Base-by-base conservation (phyloP, 2,888 invertebrate species). In the Mylabris sibirica region DNA sequence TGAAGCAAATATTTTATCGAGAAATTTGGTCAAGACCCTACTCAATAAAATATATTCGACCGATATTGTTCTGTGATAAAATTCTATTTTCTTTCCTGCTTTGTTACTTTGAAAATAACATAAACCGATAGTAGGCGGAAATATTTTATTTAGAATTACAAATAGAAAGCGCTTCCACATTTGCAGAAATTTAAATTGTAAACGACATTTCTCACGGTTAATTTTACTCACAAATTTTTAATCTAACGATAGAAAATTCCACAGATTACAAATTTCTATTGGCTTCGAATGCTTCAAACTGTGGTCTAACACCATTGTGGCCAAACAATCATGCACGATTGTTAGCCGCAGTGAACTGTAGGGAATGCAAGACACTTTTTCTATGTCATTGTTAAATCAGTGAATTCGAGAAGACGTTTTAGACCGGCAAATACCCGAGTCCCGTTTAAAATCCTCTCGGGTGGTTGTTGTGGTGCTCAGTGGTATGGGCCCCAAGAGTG, bases 401-500 rank as follows among this genome's bases (percentile, higher is more conserved):
- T 53, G 53, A 14, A 53, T 22, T 53, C 0, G 53, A 53, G 30
- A 24, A 24, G 53, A 14, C 53, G 53, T 22, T 22, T 53, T 53
- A 53, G 53, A 20, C 8, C 20, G 8, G 49, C 20, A 20, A 20
- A 49, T 4, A 49, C 49, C 49, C 49, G 9, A 49, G 49, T 49
- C 49, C 49, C 49, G 75, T 78, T 77, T 78, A 78, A 80, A 78
- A 78, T 77, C 75, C 77, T 78, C 76, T 70, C 67, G 73, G 74
- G 76, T 73, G 75, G 77, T 79, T 77, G 77, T 75, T 77, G 77
- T 75, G 76, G 77, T 77, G 24, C 77, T 77, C 73, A 68, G 66
- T 70, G 64, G 74, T 72, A 80, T 74, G 76, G 74, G 74, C 73
- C 80, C 73, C 79, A 53, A 53, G 70, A 64, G 79, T 67, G 77